Conservation (phyloP, 2,888 invertebrate species). For the Thera obeliscata region DNA sequence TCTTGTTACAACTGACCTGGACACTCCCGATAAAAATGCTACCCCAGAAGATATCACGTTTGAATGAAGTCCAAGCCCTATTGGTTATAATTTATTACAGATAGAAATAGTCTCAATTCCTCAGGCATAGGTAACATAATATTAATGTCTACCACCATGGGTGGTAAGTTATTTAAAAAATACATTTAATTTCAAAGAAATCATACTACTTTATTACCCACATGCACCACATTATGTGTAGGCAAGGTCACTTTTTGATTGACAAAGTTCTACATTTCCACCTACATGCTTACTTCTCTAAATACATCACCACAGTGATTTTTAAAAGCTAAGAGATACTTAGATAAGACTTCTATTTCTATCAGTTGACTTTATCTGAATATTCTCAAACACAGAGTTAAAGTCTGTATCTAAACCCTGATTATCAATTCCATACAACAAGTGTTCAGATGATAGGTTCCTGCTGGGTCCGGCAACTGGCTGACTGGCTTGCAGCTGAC, state of each 20-base stretch:
- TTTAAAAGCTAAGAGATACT: neutral
- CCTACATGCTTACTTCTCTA: neutral
- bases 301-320: neutral
- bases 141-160: too few relatives aligned
- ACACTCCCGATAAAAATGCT: constrained; percentile 55
- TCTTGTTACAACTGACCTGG: constrained; percentile 60
- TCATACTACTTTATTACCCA: too few relatives aligned
- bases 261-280: too few relatives aligned
- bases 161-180: too few relatives aligned
- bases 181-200: too few relatives aligned
- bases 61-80: constrained; percentile 7
- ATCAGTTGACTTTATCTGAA: constrained; percentile 81
- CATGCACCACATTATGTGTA: too few relatives aligned
- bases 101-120: too few relatives aligned
- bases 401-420: constrained; percentile 86
- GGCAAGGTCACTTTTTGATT: too few relatives aligned
- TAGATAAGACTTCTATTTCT: constrained; percentile 66
- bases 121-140: too few relatives aligned
- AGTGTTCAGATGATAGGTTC: constrained; percentile 75
- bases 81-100: too few relatives aligned
- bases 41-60: constrained; percentile 53
- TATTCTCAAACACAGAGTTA: constrained; percentile 85
- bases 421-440: constrained; percentile 84
- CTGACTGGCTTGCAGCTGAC: constrained; percentile 24
- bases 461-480: constrained; percentile 75